These are phyloP conservation scores for Rhinoptilus africanus DNA, from an alignment of 2,113 vertebrate species.

Conservation along the genomic window DNA sequence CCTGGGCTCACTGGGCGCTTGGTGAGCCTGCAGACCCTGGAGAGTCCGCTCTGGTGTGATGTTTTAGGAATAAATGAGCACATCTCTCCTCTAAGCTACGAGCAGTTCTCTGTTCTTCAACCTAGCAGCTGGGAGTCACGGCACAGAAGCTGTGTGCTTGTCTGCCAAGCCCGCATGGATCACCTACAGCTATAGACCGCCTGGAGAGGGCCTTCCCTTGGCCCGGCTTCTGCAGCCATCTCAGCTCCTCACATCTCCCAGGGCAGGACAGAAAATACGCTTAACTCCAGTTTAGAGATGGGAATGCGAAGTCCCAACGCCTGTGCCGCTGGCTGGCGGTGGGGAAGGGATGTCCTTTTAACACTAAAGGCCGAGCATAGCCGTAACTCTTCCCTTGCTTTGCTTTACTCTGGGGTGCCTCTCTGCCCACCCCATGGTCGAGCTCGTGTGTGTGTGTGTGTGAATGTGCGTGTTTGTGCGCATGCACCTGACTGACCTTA, in stretches of 20 bases:
- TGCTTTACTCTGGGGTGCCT: not conserved
- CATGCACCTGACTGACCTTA: slow-evolving; percentile 48
- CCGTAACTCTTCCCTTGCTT: not conserved
- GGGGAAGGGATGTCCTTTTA: not conserved
- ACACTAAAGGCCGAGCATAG: not conserved
- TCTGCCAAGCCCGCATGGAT: not conserved
- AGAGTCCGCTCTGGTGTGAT: not conserved
- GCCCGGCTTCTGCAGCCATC: not conserved
- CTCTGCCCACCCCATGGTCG: not conserved
- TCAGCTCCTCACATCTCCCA: not conserved
- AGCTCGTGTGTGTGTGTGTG: not conserved
- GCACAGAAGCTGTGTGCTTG: not conserved
- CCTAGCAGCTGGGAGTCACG: rapidly evolving
- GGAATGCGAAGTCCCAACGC: not conserved
- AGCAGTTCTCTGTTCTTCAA: not conserved
- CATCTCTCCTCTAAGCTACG: not conserved
- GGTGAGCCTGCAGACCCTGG: not conserved
- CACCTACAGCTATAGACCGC: not conserved
- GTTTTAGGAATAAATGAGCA: not conserved
- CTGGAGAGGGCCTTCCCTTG: not conserved
- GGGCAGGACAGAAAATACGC: not conserved
- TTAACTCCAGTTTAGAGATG: not conserved
- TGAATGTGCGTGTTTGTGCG: not conserved
- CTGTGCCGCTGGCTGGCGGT: not conserved
- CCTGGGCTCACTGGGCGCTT: not conserved